Evolutionary conservation across 1,140 invertebrate genomes (phyloP), one percentile per base, ranked within the genome.

Genomic region (Drosophila littoralis): DNA sequence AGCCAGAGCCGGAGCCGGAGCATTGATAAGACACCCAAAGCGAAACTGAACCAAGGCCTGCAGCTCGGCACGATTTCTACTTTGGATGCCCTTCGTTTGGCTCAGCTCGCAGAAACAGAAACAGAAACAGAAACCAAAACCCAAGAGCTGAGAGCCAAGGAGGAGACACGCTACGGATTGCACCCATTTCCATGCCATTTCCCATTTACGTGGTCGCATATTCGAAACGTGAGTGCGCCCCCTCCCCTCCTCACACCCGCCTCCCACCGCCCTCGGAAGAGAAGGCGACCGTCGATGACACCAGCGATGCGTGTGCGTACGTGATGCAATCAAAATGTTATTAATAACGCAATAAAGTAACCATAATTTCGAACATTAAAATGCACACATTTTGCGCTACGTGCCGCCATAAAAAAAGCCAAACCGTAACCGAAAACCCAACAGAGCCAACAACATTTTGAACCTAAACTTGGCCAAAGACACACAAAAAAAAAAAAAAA

Each of bases 291-390:
- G 70, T 35, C 57, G 57, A 55, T 78, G 50, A 22, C 32, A 46
- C 70, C 46, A 51, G 38, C 17, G 60, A 79, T 75, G 79, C 75
- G 83, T 77, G 83, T 86, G 83, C 59, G 84, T 88, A 88, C 83
- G 83, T 88, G 83, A 89, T 88, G 83, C 84, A 89, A 88, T 88
- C 83, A 88, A 88, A 86, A 88, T 89, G 83, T 88, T 88, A 88
- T 88, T 88, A 88, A 88, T 88, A 88, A 89, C 83, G 83, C 84
- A 89, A 83, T 88, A 88, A 88, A 89, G 77, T 89, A 88, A 88
- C 83, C 84, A 88, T 89, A 79, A 88, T 88, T 88, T 89, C 70
- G 80, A 75, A 78, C 83, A 88, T 88, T 89, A 89, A 88, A 88
- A 88, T 84, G 80, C 79, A 80, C 84, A 88, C 84, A 89, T 77